Evolutionary conservation across 2,888 invertebrate species (phyloP).

Genomic region (Hylaea fasciaria): DNA sequence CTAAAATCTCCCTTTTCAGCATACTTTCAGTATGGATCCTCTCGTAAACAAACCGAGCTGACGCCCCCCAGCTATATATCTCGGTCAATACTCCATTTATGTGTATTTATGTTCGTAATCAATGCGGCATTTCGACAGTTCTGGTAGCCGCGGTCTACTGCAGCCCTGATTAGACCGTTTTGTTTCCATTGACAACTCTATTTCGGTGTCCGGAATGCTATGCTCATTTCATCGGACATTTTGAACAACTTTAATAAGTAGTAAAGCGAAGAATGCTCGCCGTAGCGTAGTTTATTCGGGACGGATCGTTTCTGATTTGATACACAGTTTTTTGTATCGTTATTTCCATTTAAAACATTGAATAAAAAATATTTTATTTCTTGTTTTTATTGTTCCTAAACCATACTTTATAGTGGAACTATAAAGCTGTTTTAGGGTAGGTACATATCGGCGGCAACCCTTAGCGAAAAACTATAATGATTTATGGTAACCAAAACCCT

Average conservation of each 20-base stretch:
- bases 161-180: constrained; percentile 19
- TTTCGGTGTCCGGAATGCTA: constrained; percentile 30
- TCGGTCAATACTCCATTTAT: constrained; percentile 42
- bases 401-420: constrained; percentile 48
- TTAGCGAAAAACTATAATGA: constrained; percentile 53
- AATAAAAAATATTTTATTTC: constrained; percentile 40
- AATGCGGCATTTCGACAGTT: constrained; percentile 26
- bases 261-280: constrained; percentile 24
- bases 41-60: neutral
- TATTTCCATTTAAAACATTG: constrained; percentile 33
- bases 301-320: constrained; percentile 26
- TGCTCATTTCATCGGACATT: constrained; percentile 25
- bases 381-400: constrained; percentile 47
- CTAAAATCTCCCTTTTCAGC: too few species aligned
- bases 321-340: constrained; percentile 27
- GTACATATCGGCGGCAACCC: constrained; percentile 45
- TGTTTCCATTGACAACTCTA: constrained; percentile 33
- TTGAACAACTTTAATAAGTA: constrained; percentile 31
- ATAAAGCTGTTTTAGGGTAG: constrained; percentile 48
- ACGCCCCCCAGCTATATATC: constrained; percentile 1
- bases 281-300: constrained; percentile 23
- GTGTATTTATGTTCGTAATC: constrained; percentile 34
- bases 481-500: constrained; percentile 42
- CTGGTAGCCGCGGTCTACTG: constrained; percentile 32
- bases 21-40: neutral